phyloP scores from a whole-genome alignment of 2,113 vertebrate species.

The Steatornis caripensis region DNA sequence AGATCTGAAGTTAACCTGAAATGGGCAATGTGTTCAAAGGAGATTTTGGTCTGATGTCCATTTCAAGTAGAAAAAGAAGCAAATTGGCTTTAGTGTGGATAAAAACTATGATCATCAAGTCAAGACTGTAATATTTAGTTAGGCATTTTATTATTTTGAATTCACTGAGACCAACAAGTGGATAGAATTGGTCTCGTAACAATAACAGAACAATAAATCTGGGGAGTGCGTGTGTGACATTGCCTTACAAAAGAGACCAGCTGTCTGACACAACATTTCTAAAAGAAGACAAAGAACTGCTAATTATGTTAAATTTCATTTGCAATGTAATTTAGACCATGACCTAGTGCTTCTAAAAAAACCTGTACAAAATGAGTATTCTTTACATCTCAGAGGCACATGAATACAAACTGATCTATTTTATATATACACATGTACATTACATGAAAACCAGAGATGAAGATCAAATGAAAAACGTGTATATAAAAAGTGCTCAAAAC shows the following conservation, averaged over 20 bases:
- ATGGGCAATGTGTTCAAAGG: neutral
- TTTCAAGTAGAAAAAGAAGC: neutral
- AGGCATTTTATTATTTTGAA: conserved; percentile 44
- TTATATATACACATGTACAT: conserved; percentile 82
- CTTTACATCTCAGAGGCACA: conserved; percentile 70
- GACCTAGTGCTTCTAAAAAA: conserved; percentile 58
- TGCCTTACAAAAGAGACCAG: conserved; percentile 40
- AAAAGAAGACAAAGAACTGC: conserved; percentile 24
- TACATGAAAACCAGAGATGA: conserved; percentile 60
- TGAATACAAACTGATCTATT: conserved; percentile 75
- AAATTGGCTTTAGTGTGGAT: neutral
- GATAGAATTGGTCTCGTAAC: conserved; percentile 6
- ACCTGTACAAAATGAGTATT: conserved; percentile 64
- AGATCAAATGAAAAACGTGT: conserved; percentile 22
- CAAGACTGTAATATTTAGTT: neutral
- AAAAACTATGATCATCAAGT: neutral
- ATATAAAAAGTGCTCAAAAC: conserved; percentile 54
- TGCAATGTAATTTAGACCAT: conserved; percentile 13
- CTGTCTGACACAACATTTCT: conserved; percentile 17
- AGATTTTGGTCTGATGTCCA: neutral
- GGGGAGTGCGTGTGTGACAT: neutral
- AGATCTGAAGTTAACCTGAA: neutral
- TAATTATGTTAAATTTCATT: conserved; percentile 17
- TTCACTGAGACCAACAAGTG: conserved; percentile 20
- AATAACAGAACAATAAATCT: neutral